Evolutionary conservation across 1,140 invertebrate species (phyloP).

Genomic region (Pentalonia nigronervosa): DNA sequence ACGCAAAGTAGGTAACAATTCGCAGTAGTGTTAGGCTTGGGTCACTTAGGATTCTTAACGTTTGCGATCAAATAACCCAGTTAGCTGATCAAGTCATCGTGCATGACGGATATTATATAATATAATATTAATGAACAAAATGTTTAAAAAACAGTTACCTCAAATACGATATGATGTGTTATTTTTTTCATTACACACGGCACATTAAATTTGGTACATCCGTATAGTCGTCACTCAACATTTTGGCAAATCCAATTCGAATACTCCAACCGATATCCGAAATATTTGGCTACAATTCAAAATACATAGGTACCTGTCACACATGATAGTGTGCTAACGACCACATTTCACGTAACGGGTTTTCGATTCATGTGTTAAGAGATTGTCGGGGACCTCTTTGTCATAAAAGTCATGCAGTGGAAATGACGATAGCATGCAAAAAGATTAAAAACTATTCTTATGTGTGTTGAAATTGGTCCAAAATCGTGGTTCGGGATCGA

Average conservation of each 20-base stretch:
- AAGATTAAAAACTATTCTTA: constrained; percentile 28
- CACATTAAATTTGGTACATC: constrained; percentile 31
- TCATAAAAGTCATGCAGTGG: constrained; percentile 45
- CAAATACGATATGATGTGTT: not conserved
- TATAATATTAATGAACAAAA: not conserved
- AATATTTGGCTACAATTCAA: constrained; percentile 44
- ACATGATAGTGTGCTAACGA: constrained; percentile 48
- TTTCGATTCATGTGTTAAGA: constrained; percentile 40
- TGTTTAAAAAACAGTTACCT: not conserved
- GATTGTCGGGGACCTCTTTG: not conserved
- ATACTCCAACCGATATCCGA: not conserved
- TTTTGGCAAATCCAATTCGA: constrained; percentile 33
- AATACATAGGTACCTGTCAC: constrained; percentile 36
- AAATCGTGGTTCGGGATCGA: constrained; percentile 1
- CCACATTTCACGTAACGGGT: not conserved
- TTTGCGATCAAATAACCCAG: not conserved
- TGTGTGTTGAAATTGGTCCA: constrained; percentile 44
- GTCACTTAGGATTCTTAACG: not conserved
- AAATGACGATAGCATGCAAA: constrained; percentile 49
- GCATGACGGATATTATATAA: not conserved
- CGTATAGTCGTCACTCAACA: constrained; percentile 25
- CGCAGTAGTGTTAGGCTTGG: not conserved
- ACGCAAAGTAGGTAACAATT: not conserved
- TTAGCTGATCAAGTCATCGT: not conserved
- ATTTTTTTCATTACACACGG: not conserved